Base-by-base conservation (phyloP, 2,113 vertebrate genomes). In the Gobio gobio region DNA sequence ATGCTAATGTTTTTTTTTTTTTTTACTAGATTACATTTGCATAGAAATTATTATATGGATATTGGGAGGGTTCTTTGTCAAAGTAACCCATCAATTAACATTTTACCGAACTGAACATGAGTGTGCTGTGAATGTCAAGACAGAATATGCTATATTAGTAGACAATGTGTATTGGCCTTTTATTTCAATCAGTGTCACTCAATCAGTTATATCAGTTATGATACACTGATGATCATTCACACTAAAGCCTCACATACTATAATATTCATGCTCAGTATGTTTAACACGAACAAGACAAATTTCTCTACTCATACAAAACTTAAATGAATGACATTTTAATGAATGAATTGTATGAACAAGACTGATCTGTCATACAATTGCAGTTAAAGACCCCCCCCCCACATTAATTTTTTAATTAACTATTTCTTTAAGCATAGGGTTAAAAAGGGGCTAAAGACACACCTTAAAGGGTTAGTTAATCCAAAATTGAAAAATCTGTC, bases 11-110 rank as follows among this genome's bases (percentile, higher is more conserved):
- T 8, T 22, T 49, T 36, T 40, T 64, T 59, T 36, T 54, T 64
- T 49, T 20, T 61, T 29, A 63, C 58, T 33, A 61, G n/a, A 49
- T 26, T 64, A 73, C 18, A 78, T 83, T 74, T 70, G 77, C 40
- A 78, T 20, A 49, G 36, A 61, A 87, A 78, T 64, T 5, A 56
- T 47, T 85, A 16, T 51, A 70, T 5, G 33, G 33, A 86, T 59
- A 81, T 63, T 86, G 22, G 4, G 12, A 45, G 43, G 12, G n/a
- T 22, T 10, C 49, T 76, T 10, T 49, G 74, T 49, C 12, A 83
- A 66, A 24, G 13, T 78, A 83, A 51, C 24, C 40, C 12, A 22
- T 51, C 64, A 83, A 29, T 74, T 74, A 29, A n/a, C n/a, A 73
- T 29, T 63, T 75, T 3, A 74, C 3, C n/a, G 82, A 77, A 33